A percentile compares a stretch with the other conserved stretches of the same genome.
Evolutionary conservation across 2,113 vertebrate genomes (phyloP).

Genomic region (Heterochromis multidens): DNA sequence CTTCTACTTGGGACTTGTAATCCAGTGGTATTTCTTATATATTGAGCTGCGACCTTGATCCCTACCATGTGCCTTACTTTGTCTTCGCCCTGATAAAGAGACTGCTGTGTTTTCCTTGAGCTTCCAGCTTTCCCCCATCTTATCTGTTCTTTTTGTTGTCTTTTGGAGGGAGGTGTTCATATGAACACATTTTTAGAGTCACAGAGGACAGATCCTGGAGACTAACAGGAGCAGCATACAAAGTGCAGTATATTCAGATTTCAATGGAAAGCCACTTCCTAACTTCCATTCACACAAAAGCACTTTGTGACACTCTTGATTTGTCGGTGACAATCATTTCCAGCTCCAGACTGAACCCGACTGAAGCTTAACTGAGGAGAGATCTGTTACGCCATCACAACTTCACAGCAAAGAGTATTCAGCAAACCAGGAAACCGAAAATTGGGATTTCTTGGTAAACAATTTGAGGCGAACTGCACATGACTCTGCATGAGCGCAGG

Average conservation of each 20-base stretch:
- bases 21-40: slow-evolving; percentile 36
- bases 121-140: slow-evolving; percentile 6
- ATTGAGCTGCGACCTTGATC: slow-evolving; percentile 54
- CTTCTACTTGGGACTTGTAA: slow-evolving; percentile 43
- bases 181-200: slow-evolving; percentile 22
- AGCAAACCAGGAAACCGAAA: not conserved
- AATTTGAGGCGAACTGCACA: not conserved
- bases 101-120: slow-evolving; percentile 18
- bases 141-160: slow-evolving; percentile 17
- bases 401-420: slow-evolving; percentile 25
- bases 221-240: not conserved
- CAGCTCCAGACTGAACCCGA: not conserved
- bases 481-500: not conserved
- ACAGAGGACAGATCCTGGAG: slow-evolving; percentile 26
- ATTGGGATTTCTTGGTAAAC: not conserved
- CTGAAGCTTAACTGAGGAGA: slow-evolving; percentile 41
- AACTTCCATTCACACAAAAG: slow-evolving; percentile 65
- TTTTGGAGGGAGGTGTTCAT: slow-evolving; percentile 17
- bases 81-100: slow-evolving; percentile 23
- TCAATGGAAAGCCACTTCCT: slow-evolving; percentile 26
- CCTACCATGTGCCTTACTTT: slow-evolving; percentile 25
- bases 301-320: slow-evolving; percentile 58
- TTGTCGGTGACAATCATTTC: slow-evolving; percentile 55
- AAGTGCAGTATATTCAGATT: slow-evolving; percentile 35
- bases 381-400: slow-evolving; percentile 50